Base-by-base conservation (phyloP, 2,113 vertebrate genomes). In the Cacatua alba region DNA sequence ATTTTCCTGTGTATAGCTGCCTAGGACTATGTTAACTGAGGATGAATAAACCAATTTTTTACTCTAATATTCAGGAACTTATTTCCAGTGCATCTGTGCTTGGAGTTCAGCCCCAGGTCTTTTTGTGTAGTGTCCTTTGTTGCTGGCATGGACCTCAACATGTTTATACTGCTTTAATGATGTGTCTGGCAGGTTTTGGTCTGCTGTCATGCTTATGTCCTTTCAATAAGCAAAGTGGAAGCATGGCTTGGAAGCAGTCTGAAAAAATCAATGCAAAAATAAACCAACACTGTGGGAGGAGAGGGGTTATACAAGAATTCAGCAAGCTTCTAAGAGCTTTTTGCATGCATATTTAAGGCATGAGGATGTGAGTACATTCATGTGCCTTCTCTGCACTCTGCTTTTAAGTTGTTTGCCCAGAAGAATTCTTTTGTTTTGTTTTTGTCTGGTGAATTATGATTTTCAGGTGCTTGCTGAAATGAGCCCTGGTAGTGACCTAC, bases 381-480 rank as follows among this genome's bases (percentile, higher is more conserved):
- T 8, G 5, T 33, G 24, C 52, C 76, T 71, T 52, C 48, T 78
- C 49, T 39, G 20, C n/a, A 9, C 17, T 60, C 41, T 4, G 9
- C 25, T 83, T 95, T 64, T 57, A 60, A 69, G 16, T n/a, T 57
- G 41, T 70, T 65, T 91, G 83, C 55, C 14, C 14, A 75, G 11
- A 7, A 64, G 18, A 90, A 12, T 70, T 82, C 52, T 84, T 59
- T 64, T 53, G 77, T 14, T 59, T 59, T 59, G 33, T 35, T 59
- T 84, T 79, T 83, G 62, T 59, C 60, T 51, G 75, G 46, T 8
- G 51, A 91, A 94, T 71, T 72, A 33, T 6, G 9, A 89, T 95
- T 97, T 96, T 94, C 76, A 79, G 94, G 92, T 94, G 41, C 84
- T 95, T 80, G 93, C 82, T 69, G 82, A 92, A 90, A 79, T 78